A percentile compares a stretch with the other conserved stretches of the same genome.
phyloP scores from a whole-genome alignment of 1,140 invertebrate genomes.

The Temnothorax curvispinosus region DNA sequence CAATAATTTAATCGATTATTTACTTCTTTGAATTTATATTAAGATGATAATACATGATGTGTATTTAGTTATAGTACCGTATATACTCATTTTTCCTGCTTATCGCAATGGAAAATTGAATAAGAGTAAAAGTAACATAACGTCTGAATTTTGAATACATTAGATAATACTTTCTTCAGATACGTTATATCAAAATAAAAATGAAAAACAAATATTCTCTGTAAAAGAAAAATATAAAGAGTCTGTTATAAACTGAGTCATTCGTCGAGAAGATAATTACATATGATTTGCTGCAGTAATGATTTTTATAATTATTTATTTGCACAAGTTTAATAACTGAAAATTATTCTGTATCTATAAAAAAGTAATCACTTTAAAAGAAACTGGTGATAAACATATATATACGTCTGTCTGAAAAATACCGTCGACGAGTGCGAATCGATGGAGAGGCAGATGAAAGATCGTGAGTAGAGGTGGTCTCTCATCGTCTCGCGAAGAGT shows the following conservation, averaged over 20 bases:
- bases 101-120: background rate
- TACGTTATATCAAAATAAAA: background rate
- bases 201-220: background rate
- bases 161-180: background rate
- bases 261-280: background rate
- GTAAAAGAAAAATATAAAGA: background rate
- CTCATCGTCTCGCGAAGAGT: constrained; percentile 8
- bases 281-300: background rate
- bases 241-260: background rate
- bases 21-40: background rate
- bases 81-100: background rate
- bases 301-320: background rate
- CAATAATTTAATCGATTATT: background rate
- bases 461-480: background rate
- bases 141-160: background rate
- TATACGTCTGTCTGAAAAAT: background rate
- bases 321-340: background rate
- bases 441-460: constrained; percentile 14
- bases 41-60: background rate
- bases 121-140: background rate
- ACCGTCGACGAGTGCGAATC: constrained; percentile 17
- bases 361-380: background rate
- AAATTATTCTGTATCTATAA: background rate
- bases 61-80: background rate
- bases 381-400: background rate